These are phyloP conservation scores for Trigoniulus corallinus DNA, from an alignment of 1,140 invertebrate genomes.

Conservation along the genomic window DNA sequence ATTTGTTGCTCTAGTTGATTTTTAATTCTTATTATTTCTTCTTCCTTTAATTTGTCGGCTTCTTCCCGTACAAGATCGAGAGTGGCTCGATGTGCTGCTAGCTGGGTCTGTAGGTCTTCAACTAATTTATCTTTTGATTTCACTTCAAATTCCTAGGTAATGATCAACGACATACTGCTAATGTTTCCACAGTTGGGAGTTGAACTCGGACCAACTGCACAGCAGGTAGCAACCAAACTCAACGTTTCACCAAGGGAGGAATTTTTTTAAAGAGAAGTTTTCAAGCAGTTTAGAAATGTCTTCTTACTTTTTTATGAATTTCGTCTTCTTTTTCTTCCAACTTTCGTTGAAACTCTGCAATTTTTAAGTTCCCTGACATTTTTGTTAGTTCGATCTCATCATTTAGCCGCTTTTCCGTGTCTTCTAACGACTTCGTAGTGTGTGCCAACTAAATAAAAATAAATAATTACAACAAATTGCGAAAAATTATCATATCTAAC, in stretches of 20 bases:
- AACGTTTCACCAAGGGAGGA: no score
- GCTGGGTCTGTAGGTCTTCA: background rate
- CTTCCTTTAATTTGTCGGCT: background rate
- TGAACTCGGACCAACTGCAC: no score
- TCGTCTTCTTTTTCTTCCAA: background rate
- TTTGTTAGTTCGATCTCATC: background rate
- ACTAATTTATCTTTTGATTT: background rate
- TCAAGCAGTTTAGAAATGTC: background rate
- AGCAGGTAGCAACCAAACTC: no score
- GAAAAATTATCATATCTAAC: no score
- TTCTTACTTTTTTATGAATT: background rate
- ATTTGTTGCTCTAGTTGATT: background rate
- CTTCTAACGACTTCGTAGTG: no score
- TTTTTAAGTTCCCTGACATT: background rate
- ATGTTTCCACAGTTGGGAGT: no score
- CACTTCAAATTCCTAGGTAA: background rate
- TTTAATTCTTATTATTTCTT: background rate
- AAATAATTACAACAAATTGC: no score
- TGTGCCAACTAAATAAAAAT: no score
- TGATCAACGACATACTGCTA: background rate
- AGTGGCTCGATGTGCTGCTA: background rate
- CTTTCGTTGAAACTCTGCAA: background rate
- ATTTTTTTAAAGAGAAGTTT: no score
- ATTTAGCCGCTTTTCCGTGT: background rate
- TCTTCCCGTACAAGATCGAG: background rate